Evolutionary conservation across 2,797 vertebrate species (phyloP).

Genomic region (Neopelma chrysocephalum): DNA sequence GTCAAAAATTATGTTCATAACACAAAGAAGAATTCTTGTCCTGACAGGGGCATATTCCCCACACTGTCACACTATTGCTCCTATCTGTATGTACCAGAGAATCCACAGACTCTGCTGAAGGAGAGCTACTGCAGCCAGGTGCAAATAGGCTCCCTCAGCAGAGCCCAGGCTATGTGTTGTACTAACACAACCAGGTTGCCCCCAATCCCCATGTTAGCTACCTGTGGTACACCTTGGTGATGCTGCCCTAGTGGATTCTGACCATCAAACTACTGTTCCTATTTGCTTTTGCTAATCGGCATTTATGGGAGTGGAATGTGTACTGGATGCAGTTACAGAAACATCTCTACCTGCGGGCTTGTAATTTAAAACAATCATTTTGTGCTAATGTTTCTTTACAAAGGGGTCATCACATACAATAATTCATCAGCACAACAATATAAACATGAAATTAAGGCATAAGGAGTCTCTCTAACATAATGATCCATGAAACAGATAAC

Average conservation of each 20-base stretch:
- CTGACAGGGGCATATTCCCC: not conserved
- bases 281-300: not conserved
- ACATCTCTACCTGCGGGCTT: not conserved
- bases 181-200: not conserved
- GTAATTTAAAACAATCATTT: not conserved
- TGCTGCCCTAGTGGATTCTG: not conserved
- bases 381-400: not conserved
- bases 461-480: not conserved
- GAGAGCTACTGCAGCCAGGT: not conserved
- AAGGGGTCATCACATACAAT: not conserved
- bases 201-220: not conserved
- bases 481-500: not conserved
- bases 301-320: not conserved
- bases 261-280: not conserved
- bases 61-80: not conserved
- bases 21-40: not conserved
- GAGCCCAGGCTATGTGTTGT: not conserved
- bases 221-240: not conserved
- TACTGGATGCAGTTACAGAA: not conserved
- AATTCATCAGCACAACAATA: conserved; percentile 6
- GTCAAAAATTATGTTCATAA: conserved; percentile 17
- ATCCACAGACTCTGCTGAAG: not conserved
- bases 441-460: conserved; percentile 18
- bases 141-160: not conserved
- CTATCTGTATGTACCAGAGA: not conserved